Conservation (phyloP, 2,113 vertebrate species). For the Alligator sinensis region DNA sequence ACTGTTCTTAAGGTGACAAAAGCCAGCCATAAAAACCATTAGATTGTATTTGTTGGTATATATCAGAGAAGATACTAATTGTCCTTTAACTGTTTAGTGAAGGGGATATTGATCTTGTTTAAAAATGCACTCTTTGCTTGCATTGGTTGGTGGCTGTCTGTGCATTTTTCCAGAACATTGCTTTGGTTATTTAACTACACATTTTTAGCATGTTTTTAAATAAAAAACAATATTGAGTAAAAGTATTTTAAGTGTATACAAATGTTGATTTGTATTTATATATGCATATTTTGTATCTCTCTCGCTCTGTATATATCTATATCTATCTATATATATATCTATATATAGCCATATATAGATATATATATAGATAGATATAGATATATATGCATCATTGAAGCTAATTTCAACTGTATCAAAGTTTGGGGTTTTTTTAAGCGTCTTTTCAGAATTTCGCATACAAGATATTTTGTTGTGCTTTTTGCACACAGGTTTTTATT, state of each 20-base stretch:
- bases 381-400: slow-evolving; percentile 7
- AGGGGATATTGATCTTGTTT: slow-evolving; percentile 52
- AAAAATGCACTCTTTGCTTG: slow-evolving; percentile 78
- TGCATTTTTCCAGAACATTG: slow-evolving; percentile 60
- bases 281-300: slow-evolving; percentile 53
- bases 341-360: neutral
- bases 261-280: slow-evolving; percentile 52
- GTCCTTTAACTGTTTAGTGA: slow-evolving; percentile 23
- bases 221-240: slow-evolving; percentile 76
- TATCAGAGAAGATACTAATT: slow-evolving; percentile 27
- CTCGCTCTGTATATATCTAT: neutral
- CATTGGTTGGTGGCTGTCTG: slow-evolving; percentile 53
- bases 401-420: slow-evolving; percentile 37
- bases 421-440: slow-evolving; percentile 23
- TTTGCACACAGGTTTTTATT: neutral
- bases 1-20: slow-evolving; percentile 17
- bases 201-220: slow-evolving; percentile 87
- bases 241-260: slow-evolving; percentile 71
- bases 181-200: slow-evolving; percentile 72
- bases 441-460: slow-evolving; percentile 14
- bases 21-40: slow-evolving; percentile 10
- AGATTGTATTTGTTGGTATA: slow-evolving; percentile 5
- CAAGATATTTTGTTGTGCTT: slow-evolving; percentile 25
- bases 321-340: no score
- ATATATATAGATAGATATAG: neutral